Evolutionary conservation across 2,797 vertebrate genomes (phyloP), one percentile per base, ranked within the genome.

Genomic region (Cyprinodon diabolis): DNA sequence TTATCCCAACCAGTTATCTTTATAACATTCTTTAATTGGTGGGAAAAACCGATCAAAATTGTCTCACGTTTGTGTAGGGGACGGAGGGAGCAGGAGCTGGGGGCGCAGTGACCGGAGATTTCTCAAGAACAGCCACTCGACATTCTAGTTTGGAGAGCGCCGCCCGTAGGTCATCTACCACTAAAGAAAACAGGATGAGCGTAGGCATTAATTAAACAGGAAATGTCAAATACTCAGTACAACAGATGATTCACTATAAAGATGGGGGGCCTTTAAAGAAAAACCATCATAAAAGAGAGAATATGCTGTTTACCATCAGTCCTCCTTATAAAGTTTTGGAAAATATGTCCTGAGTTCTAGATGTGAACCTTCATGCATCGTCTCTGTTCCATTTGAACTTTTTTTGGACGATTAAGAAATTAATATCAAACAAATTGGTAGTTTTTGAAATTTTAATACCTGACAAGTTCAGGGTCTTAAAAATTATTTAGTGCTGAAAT

Each of bases 111-210:
- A 48, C 78, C 17, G 94, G 93, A 69, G 91, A 91, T 77, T 95
- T 97, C 84, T 99, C 98, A 87, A 99, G 90, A 3, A 93, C 85
- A 0, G 87, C 92, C 66, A 99, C 91, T 4, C 97, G 95, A 71
- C 92, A 92, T 84, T 98, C 98, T 82, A 99, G 89, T 88, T 95
- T 96, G 84, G 93, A 95, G 56, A 99, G 88, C 19, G 96, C 96
- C 35, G 89, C 93, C 79, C 96, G 96, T 63, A 99, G 92, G 71
- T 96, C 94, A 12, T 94, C 93, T 60, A 99, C 96, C 81, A 97
- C 97, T 99, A 76, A 58, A 73, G 47, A 80, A 17, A 75, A 65
- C 40, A 21, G 37, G 11, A 43, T 43, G 30, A 37, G 10, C 45
- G 12, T 23, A 7, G 43, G 62, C 11, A 65, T 23, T n/a, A n/a